phyloP scores from a whole-genome alignment of 1,140 invertebrate genomes.

The Aphis craccivora region DNA sequence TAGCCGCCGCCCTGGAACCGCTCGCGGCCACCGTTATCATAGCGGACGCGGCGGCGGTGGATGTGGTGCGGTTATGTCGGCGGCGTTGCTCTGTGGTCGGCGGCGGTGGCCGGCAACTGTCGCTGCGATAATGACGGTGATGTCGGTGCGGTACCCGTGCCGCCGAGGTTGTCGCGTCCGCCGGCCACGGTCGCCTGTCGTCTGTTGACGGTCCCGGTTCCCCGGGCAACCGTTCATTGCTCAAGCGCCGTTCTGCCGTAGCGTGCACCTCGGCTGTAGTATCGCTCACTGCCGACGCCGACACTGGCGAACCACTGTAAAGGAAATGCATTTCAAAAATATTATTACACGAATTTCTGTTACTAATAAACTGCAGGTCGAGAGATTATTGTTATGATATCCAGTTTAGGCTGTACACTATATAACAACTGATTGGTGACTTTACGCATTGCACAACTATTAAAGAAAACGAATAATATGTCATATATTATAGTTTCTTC shows the following conservation, averaged over 20 bases:
- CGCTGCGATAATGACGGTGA: not conserved
- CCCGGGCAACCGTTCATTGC: slow-evolving; percentile 47
- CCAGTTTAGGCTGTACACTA: too few relatives aligned
- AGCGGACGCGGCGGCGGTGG: not conserved
- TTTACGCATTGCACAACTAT: too few relatives aligned
- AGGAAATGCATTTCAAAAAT: not conserved
- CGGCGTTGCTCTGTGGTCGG: not conserved
- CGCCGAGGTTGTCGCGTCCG: not conserved
- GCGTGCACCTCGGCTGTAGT: not conserved
- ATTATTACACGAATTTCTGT: not conserved
- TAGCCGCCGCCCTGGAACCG: not conserved
- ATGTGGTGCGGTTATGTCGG: not conserved
- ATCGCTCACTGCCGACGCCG: too few relatives aligned
- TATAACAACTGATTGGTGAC: too few relatives aligned
- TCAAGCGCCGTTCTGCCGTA: not conserved
- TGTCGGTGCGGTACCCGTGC: not conserved
- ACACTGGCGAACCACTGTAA: not conserved
- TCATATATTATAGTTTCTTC: too few relatives aligned
- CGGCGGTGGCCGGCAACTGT: not conserved
- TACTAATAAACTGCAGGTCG: not conserved
- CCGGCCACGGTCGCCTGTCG: slow-evolving; percentile 18
- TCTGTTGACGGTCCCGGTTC: slow-evolving; percentile 55
- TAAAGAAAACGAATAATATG: too few relatives aligned
- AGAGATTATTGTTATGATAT: not conserved
- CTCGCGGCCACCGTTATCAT: slow-evolving; percentile 51